Percentiles rank a stretch among this genome's conserved stretches.
phyloP scores from a whole-genome alignment of 1,140 invertebrate species.

The Charaxes varanes region DNA sequence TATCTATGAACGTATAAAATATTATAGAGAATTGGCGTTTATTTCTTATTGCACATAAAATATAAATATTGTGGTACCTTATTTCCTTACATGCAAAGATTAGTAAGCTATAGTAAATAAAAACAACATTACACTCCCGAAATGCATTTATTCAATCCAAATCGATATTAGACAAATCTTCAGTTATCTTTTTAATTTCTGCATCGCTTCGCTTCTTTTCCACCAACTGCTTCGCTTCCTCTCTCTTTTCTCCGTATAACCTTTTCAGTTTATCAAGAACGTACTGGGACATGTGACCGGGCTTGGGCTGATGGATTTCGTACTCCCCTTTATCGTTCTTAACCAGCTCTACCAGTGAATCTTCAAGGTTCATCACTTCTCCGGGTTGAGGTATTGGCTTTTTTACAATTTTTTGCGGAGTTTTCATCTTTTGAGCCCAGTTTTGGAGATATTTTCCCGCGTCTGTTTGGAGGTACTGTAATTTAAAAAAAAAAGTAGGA shows the following conservation, averaged over 20 bases:
- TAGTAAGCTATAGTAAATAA: neutral
- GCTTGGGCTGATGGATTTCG: constrained; percentile 56
- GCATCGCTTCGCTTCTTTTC: constrained; percentile 42
- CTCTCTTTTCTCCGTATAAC: constrained; percentile 51
- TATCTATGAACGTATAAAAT: too few relatives aligned
- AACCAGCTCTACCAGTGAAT: constrained; percentile 58
- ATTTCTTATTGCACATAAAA: too few relatives aligned
- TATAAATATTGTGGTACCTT: too few relatives aligned
- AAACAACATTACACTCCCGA: neutral
- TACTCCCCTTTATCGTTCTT: constrained; percentile 59
- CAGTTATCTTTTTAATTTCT: constrained; percentile 58
- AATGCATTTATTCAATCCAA: constrained; percentile 40
- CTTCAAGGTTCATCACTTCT: constrained; percentile 51
- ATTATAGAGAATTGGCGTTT: too few relatives aligned
- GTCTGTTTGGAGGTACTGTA: constrained; percentile 25
- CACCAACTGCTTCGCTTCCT: constrained; percentile 34
- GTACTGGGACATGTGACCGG: constrained; percentile 39
- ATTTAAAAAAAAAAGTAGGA: neutral
- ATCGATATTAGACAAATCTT: constrained; percentile 59
- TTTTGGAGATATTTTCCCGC: constrained; percentile 29
- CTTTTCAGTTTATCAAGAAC: constrained; percentile 47
- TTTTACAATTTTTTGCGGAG: constrained; percentile 20
- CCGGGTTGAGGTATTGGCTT: constrained; percentile 15
- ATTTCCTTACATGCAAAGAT: too few relatives aligned
- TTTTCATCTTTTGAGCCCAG: constrained; percentile 29